Evolutionary conservation across 1,140 invertebrate genomes (phyloP).

Genomic region (Rhagoletis pomonella): DNA sequence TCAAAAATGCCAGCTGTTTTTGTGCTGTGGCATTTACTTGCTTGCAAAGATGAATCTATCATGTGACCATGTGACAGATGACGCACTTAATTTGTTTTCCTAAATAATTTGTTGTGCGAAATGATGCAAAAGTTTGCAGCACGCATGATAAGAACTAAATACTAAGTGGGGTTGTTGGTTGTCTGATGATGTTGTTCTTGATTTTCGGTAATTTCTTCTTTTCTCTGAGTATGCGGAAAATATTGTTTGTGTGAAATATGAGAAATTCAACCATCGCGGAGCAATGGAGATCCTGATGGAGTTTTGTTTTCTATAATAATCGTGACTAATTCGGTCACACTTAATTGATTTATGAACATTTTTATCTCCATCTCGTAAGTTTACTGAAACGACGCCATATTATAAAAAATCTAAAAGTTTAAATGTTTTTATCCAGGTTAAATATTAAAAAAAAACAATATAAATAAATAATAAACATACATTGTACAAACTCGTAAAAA

Average conservation of each 20-base stretch:
- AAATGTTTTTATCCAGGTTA: too few species aligned
- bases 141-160: slow-evolving; percentile 23
- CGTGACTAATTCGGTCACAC: slow-evolving; percentile 3
- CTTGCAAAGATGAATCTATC: slow-evolving; percentile 47
- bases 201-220: neutral
- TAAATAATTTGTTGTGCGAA: slow-evolving; percentile 50
- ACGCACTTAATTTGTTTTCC: slow-evolving; percentile 49
- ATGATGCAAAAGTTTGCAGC: slow-evolving; percentile 45
- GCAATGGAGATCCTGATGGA: neutral
- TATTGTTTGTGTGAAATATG: neutral
- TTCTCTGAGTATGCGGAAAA: neutral
- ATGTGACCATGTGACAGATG: slow-evolving; percentile 49
- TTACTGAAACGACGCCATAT: too few species aligned
- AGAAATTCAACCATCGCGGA: neutral
- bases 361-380: too few species aligned
- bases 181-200: neutral
- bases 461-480: too few species aligned
- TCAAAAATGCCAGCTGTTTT: neutral
- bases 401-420: too few species aligned
- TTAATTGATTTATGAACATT: neutral
- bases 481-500: too few species aligned
- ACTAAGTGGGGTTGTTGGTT: neutral
- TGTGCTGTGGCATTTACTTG: neutral
- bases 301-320: neutral
- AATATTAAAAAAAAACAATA: too few species aligned